Evolutionary conservation across 2,888 invertebrate species (phyloP), one percentile per base, ranked within the genome.

Genomic region (Lasioglossum figueresi): DNA sequence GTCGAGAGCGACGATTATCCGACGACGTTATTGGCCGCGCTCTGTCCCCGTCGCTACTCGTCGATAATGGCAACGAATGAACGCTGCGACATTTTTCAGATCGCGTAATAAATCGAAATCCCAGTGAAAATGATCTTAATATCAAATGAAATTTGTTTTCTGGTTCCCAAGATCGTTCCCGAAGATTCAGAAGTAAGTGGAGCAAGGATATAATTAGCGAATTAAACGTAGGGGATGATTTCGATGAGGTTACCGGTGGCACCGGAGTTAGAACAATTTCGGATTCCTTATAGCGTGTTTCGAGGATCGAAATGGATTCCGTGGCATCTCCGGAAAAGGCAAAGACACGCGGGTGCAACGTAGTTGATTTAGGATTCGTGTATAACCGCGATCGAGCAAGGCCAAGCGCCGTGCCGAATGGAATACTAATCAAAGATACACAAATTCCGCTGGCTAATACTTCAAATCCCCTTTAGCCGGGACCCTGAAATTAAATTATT

Each of bases 371-470:
- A 93, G 94, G 93, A 94, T 94, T 94, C 94, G 93, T 90, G 90
- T 90, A 84, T 88, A 93, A 93, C 92, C 92, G 93, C 93, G 93
- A 94, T 94, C 93, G 93, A 92, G 92, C 91, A 91, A 91, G 92
- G 90, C 91, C 91, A 90, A 90, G 90, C 90, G 86, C 88, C 86
- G 88, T 90, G 91, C 88, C 91, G 93, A 94, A 94, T 93, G 93
- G 95, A 95, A 95, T 95, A 95, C 95, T 94, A 95, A 95, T 95
- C 94, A 95, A 95, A 95, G 94, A 94, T 94, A 94, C 94, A 94
- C 95, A 95, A 94, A 94, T 95, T 94, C 94, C 93, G 92, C 87
- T 37, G 94, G 93, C 94, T 95, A 94, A 95, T 95, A 95, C 95
- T 95, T 94, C 93, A 94, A 94, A 95, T 94, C 94, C 94, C 94